Evolutionary conservation across 2,113 vertebrate species (phyloP), one percentile per base, ranked within the genome.

Genomic region (Apodemus sylvaticus): DNA sequence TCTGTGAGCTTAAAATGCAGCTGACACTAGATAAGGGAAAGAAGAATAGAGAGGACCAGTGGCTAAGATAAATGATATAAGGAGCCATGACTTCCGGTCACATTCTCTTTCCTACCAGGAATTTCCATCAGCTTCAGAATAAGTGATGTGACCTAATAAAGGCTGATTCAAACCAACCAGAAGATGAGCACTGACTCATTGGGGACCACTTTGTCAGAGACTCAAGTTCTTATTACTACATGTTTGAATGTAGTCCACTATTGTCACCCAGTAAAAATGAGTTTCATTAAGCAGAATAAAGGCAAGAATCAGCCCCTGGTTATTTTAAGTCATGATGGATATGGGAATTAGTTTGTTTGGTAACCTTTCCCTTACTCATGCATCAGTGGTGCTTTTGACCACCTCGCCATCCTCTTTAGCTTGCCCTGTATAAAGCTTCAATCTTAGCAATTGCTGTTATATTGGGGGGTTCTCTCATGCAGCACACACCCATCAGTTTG

Each of bases 281-380:
- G 13, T 79, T 94, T 94, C 70, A 70, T 45, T 76, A 87, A 97
- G 82, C 34, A 86, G 48, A 95, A 83, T 45, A 96, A 91, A 86
- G 66, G 20, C 26, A 77, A 87, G 83, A 68, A 13, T 66, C 29
- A 92, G 64, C n/a, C 55, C 7, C 36, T 85, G 60, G 9, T 76
- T 48, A 45, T 94, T 74, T 94, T 76, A 87, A 95, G 24, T 34
- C 71, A 29, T 86, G 34, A 22, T 62, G 17, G 29, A 10, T 66
- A 82, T 78, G 81, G 2, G 31, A 95, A 71, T 45, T 91, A 22
- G 66, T 51, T 53, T 48, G 39, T 82, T 70, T 94, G 77, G 24
- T 24, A 82, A 83, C 20, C 73, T 77, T 51, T 19, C 36, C 51
- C 48, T 55, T 86, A 45, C 13, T 93, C 34, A 42, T 22, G 10